phyloP scores from a whole-genome alignment of 2,797 vertebrate genomes.

The Basileuterus tristriatus region DNA sequence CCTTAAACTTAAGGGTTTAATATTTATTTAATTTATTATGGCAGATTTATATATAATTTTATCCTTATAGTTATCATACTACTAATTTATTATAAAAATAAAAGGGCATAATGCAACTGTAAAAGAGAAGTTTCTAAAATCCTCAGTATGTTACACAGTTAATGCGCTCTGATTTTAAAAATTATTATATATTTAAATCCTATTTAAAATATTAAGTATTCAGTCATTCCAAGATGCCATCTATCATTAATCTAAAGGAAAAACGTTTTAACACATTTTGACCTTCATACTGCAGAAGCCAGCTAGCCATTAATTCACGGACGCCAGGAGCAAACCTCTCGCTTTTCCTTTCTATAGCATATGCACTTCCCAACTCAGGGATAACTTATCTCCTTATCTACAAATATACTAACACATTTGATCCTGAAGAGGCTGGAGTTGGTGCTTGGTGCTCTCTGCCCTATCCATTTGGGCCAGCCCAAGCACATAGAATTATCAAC shows the following conservation, averaged over 20 bases:
- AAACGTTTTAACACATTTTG: background rate
- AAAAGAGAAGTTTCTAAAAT: background rate
- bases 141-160: background rate
- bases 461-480: background rate
- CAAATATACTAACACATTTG: background rate
- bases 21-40: background rate
- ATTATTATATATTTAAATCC: background rate
- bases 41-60: background rate
- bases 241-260: background rate
- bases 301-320: background rate
- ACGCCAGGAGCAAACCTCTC: background rate
- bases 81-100: background rate
- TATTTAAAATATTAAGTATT: background rate
- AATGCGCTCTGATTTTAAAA: background rate
- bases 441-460: background rate
- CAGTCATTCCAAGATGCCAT: background rate
- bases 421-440: background rate
- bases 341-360: background rate
- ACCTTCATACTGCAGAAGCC: background rate
- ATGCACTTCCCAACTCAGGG: background rate
- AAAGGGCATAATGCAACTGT: background rate
- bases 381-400: background rate
- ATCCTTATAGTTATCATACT: background rate
- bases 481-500: background rate
- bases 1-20: background rate